Base-by-base conservation (phyloP, 2,888 invertebrate genomes). In the Saturnia japonica region DNA sequence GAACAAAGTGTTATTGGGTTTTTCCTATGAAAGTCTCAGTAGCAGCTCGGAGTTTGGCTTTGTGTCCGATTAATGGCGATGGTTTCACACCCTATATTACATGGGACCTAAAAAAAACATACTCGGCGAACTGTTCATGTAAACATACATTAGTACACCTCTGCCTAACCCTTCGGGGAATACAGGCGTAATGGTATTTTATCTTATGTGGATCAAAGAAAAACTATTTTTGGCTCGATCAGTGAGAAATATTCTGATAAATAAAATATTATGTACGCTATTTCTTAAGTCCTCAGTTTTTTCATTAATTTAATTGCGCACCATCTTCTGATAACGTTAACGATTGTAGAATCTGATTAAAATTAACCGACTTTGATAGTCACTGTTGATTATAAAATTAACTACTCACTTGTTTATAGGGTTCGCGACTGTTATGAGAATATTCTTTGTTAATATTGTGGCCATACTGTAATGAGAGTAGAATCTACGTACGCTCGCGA, bases 341-440 rank as follows among this genome's bases (percentile, higher is more conserved):
- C 16, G n/a, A n/a, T n/a, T n/a, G n/a, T 51, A 51, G 8, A 51
- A 51, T 7, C 19, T 6, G 3, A 51, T 19, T 16, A 51, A 51
- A 19, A 51, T 51, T 51, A 51, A 0, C 19, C 19, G 51, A 19
- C 14, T 42, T 0, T 67, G 43, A 34, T 40, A 43, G 22, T 22
- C 22, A 67, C n/a, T 67, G 28, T 16, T 45, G 9, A 8, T 25
- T 16, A 25, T 19, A 19, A 34, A 51, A 4, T 34, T 71, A 68
- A 69, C 25, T 8, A 78, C 84, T 83, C 76, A 93, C 93, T 82
- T 72, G 45, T 77, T 47, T 28, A 93, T 68, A 40, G 91, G 90
- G 75, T 91, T 88, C 0, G 93, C 93, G 0, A 89, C 87, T 0
- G 90, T 83, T 14, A 93, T n/a, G 42, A 90, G 76, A 8, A 88